Percentiles rank a stretch among this genome's conserved stretches.
These are phyloP conservation scores for Siphonodentalium dalli DNA, from an alignment of 2,888 invertebrate genomes.

Conservation along the genomic window DNA sequence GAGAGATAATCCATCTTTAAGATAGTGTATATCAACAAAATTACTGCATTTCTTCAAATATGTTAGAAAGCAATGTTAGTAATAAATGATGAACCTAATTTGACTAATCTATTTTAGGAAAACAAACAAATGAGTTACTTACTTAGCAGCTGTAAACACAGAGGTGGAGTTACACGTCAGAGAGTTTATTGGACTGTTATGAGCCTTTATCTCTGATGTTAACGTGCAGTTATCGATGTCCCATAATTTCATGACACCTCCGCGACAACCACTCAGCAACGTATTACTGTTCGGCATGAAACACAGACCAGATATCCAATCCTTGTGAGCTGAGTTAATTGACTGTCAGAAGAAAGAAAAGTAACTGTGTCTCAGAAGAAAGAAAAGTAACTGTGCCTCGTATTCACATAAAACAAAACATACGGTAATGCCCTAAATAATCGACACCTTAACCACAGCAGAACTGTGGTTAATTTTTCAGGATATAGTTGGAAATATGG, in stretches of 20 bases:
- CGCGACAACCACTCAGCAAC: constrained; percentile 79
- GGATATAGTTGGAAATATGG: too few relatives aligned
- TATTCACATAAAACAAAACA: too few relatives aligned
- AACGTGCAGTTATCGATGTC: constrained; percentile 73
- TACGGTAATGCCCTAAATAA: too few relatives aligned
- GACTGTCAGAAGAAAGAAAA: constrained; percentile 67
- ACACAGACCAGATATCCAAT: constrained; percentile 83
- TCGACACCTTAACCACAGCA: too few relatives aligned
- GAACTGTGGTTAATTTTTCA: too few relatives aligned
- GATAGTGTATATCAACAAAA: too few relatives aligned
- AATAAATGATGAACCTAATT: background rate
- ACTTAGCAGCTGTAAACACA: constrained; percentile 86
- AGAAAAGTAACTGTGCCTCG: too few relatives aligned
- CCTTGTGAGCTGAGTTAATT: constrained; percentile 84
- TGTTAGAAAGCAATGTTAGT: background rate
- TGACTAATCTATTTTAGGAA: background rate
- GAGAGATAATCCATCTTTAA: too few relatives aligned
- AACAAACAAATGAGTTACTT: constrained; percentile 63
- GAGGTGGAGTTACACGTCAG: constrained; percentile 72
- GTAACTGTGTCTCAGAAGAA: background rate
- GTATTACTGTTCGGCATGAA: constrained; percentile 69
- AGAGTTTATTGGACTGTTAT: constrained; percentile 74
- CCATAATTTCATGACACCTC: constrained; percentile 81
- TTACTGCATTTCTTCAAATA: constrained; percentile 5
- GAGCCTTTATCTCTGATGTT: constrained; percentile 75